These are phyloP conservation scores for Phaethornis superciliosus DNA, from an alignment of 2,113 vertebrate genomes.

Conservation along the genomic window DNA sequence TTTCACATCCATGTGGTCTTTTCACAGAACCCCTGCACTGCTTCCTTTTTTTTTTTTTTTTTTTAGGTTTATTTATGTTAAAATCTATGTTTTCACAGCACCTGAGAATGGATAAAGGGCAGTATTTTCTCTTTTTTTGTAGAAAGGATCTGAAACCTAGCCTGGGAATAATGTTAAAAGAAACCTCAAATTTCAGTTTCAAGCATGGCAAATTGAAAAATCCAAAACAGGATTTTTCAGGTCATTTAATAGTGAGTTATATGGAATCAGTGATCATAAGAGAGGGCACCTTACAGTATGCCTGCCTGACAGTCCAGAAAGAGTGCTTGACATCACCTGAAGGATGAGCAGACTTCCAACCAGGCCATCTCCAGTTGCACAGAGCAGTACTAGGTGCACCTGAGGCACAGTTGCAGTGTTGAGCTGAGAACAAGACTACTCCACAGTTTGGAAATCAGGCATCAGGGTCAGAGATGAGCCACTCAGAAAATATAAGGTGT, in stretches of 20 bases:
- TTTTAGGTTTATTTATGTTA: neutral
- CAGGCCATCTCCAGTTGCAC: neutral
- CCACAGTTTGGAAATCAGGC: neutral
- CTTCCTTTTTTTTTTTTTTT: neutral
- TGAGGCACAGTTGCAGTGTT: neutral
- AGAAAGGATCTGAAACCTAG: neutral
- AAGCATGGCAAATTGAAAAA: neutral
- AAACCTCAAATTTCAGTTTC: neutral
- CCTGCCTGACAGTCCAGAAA: neutral
- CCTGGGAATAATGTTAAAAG: neutral
- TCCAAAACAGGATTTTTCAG: neutral
- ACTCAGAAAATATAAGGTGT: neutral
- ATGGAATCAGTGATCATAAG: neutral
- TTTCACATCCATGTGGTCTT: neutral
- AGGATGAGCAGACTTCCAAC: constrained; percentile 1
- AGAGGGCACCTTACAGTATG: neutral
- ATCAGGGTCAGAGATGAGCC: neutral
- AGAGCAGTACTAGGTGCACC: neutral
- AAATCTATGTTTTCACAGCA: neutral
- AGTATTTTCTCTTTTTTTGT: neutral
- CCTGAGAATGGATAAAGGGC: neutral
- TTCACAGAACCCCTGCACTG: neutral
- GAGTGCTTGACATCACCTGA: neutral
- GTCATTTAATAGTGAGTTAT: neutral
- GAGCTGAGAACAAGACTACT: neutral